Conservation (phyloP, 2,888 invertebrate genomes). For the Nyleta sp. region DNA sequence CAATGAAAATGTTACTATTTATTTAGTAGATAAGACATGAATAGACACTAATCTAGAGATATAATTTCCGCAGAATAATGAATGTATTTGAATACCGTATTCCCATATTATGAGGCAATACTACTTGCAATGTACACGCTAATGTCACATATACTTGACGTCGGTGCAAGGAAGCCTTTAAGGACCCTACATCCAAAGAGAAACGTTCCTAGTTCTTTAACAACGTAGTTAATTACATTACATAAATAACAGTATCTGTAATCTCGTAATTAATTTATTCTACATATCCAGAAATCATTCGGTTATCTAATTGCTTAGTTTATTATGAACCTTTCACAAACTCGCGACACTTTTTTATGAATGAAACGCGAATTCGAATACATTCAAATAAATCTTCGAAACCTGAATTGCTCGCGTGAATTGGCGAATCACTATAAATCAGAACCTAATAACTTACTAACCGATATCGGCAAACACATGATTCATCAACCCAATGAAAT, state of each 20-base stretch:
- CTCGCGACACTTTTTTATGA: too few relatives aligned
- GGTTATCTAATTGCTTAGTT: too few relatives aligned
- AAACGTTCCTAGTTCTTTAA: slow-evolving; percentile 14
- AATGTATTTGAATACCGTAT: slow-evolving; percentile 37
- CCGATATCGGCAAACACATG: slow-evolving; percentile 12
- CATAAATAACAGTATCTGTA: too few relatives aligned
- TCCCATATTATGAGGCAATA: slow-evolving; percentile 27
- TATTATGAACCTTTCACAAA: too few relatives aligned
- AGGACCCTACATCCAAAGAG: slow-evolving; percentile 1
- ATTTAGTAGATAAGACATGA: slow-evolving; percentile 24
- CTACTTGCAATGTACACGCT: slow-evolving; percentile 23
- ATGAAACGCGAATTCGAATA: too few relatives aligned
- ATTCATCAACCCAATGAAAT: not conserved
- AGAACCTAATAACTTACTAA: slow-evolving; percentile 15
- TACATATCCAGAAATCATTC: too few relatives aligned
- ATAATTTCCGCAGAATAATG: slow-evolving; percentile 30
- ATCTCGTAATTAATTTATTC: not conserved
- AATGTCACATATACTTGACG: slow-evolving; percentile 14
- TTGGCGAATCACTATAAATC: not conserved
- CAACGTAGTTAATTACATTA: not conserved
- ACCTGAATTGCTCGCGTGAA: not conserved
- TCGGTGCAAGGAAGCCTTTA: slow-evolving; percentile 2
- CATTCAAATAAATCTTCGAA: not conserved
- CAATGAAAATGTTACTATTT: slow-evolving; percentile 19
- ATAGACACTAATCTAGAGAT: slow-evolving; percentile 12